Evolutionary conservation across 2,797 vertebrate genomes (phyloP), one percentile per base, ranked within the genome.

Genomic region (Sparidentex hasta): DNA sequence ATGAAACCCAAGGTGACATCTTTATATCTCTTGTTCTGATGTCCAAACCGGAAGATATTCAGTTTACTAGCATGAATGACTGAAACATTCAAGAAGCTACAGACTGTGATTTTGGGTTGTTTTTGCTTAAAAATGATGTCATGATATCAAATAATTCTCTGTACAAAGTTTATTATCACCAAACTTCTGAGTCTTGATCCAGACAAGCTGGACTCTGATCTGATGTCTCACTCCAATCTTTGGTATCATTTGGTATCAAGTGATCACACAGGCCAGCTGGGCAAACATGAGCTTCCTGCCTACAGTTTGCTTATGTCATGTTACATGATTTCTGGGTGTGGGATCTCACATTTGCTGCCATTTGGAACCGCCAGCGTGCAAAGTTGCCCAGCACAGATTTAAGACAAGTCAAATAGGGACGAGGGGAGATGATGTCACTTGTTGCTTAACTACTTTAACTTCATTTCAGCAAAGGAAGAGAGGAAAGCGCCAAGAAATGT

Each of bases 211-310:
- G 46, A 66, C 47, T 59, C 3, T 71, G 58, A 80, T 66, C 5
- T 43, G 52, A 75, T 68, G 57, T 70, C 64, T 82, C 21, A 0
- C 47, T 80, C 33, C 25, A 82, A 69, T 58, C 41, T 57, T 52
- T 43, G 65, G 57, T 78, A 29, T 50, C 33, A 86, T 57, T 52
- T 43, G 65, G 57, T 78, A 29, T 50, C 33, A 86, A 82, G 59
- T 59, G 65, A 79, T 81, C 41, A 58, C 46, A 52, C 59, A 11
- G 33, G 52, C 64, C 78, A 74, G 69, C 70, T 62, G 74, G 74
- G 58, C 76, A 77, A 80, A 88, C 75, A 81, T 20, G 43, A 76
- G 55, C 66, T 58, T n/a, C 48, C 81, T 78, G 78, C 67, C 74
- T 76, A 50, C 78, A 68, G 71, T 76, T 85, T 84, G 64, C 65